These are phyloP conservation scores for Hymenopus coronatus DNA, from an alignment of 2,888 invertebrate genomes.

Conservation along the genomic window DNA sequence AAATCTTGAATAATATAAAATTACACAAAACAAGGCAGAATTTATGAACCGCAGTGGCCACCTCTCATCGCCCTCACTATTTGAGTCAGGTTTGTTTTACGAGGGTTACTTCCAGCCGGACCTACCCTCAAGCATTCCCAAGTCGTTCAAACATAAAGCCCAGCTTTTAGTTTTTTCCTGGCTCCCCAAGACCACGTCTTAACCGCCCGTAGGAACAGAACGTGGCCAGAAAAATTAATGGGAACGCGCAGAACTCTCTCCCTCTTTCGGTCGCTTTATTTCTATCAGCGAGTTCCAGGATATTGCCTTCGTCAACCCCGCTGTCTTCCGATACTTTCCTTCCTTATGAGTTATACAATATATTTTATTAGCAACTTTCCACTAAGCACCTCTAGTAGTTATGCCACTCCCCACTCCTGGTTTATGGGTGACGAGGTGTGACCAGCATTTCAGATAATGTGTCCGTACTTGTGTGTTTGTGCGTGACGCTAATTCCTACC, in stretches of 20 bases:
- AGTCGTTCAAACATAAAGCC: background rate
- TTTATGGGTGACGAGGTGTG: constrained; percentile 11
- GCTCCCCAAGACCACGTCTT: background rate
- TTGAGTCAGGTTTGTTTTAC: background rate
- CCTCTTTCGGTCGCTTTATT: constrained; percentile 2
- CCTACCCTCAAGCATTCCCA: background rate
- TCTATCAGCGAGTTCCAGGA: constrained; percentile 5
- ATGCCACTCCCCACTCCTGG: background rate
- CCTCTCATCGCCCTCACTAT: background rate
- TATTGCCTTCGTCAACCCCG: constrained; percentile 22
- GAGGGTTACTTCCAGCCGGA: background rate
- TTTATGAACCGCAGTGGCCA: background rate
- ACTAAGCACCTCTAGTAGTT: constrained; percentile 17
- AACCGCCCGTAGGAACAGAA: background rate
- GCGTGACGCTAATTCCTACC: no score
- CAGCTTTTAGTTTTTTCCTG: background rate
- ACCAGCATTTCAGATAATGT: constrained; percentile 21
- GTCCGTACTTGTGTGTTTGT: background rate
- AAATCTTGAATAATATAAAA: no score
- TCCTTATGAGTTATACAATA: constrained; percentile 17
- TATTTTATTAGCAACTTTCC: constrained; percentile 25
- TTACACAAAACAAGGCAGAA: background rate
- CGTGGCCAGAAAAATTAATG: constrained; percentile 6
- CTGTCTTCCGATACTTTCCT: background rate
- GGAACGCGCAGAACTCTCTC: background rate